Conservation (phyloP, 2,888 invertebrate species). For the Eretmocerus hayati region DNA sequence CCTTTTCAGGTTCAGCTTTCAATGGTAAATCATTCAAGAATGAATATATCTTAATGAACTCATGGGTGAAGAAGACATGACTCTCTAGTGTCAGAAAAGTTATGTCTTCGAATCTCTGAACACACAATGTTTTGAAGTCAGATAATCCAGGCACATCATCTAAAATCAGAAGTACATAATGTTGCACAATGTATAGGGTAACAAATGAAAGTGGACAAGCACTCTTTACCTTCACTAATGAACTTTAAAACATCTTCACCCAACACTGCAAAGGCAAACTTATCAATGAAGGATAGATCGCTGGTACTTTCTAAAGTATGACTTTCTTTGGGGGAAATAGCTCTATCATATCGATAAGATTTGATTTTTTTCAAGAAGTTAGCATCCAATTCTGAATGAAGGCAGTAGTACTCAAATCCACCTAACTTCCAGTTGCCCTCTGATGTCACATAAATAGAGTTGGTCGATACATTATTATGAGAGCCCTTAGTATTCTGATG, state of each 20-base stretch:
- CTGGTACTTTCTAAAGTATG: conserved; percentile 46
- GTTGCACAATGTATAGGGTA: no score
- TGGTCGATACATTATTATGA: conserved; percentile 76
- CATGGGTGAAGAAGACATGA: conserved; percentile 77
- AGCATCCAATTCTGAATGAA: conserved; percentile 59
- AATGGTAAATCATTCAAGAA: conserved; percentile 77
- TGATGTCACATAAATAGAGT: conserved; percentile 73
- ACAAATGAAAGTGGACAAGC: no score
- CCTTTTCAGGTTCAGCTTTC: conserved; percentile 69
- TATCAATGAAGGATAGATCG: conserved; percentile 60
- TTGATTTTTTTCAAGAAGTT: conserved; percentile 63
- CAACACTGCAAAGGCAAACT: conserved; percentile 69
- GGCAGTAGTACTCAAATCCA: conserved; percentile 74
- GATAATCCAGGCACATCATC: conserved; percentile 63
- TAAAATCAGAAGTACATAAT: no score
- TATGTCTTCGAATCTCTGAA: conserved; percentile 59
- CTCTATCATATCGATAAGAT: conserved; percentile 64
- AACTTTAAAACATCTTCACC: conserved; percentile 66
- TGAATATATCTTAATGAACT: conserved; percentile 75
- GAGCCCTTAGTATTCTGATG: conserved; percentile 74
- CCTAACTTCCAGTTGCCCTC: conserved; percentile 86
- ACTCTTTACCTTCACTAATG: conserved; percentile 48
- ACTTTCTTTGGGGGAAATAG: conserved; percentile 65
- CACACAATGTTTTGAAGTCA: conserved; percentile 66
- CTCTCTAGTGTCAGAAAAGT: conserved; percentile 60